These are phyloP conservation scores for Nephrocerus scutellatus DNA, from an alignment of 2,888 invertebrate genomes.

Conservation along the genomic window DNA sequence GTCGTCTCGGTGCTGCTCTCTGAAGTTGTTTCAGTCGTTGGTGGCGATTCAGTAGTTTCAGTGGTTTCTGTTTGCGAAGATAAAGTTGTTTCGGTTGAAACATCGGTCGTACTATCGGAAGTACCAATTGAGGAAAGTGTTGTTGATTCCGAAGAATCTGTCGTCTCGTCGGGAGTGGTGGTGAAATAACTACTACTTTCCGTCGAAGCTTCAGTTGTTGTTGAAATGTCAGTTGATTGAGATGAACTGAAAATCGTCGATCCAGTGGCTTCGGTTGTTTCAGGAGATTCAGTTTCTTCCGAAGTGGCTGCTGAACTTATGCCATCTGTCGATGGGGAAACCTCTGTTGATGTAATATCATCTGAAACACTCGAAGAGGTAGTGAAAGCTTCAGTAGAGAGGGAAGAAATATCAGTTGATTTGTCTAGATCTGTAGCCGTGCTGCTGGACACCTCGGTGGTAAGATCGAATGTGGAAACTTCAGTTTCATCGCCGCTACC, in stretches of 20 bases:
- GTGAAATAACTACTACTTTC: too few relatives aligned
- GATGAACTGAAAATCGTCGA: slow-evolving; percentile 14
- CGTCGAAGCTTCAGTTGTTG: not conserved
- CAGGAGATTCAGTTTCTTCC: slow-evolving; percentile 18
- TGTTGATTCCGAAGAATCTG: slow-evolving; percentile 10
- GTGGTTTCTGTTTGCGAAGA: slow-evolving; percentile 28
- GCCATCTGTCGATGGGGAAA: slow-evolving; percentile 17
- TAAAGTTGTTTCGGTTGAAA: slow-evolving; percentile 15
- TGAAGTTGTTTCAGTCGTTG: slow-evolving; percentile 18
- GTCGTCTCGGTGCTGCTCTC: slow-evolving; percentile 18
- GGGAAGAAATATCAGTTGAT: slow-evolving; percentile 8
- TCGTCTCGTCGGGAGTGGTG: not conserved
- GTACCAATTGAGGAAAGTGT: slow-evolving; percentile 10
- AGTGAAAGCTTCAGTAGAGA: not conserved
- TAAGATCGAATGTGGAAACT: slow-evolving; percentile 6
- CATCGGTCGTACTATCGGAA: slow-evolving; percentile 17
- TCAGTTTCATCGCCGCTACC: slow-evolving; percentile 36
- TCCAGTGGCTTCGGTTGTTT: slow-evolving; percentile 22
- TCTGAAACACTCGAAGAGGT: not conserved
- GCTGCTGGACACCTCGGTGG: slow-evolving; percentile 10
- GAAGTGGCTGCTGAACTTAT: slow-evolving; percentile 21
- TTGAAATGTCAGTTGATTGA: not conserved
- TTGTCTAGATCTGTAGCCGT: slow-evolving; percentile 14
- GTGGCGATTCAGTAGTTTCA: slow-evolving; percentile 17
- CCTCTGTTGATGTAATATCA: slow-evolving; percentile 10